phyloP scores from a whole-genome alignment of 2,888 invertebrate species.

The Tachina lurida region DNA sequence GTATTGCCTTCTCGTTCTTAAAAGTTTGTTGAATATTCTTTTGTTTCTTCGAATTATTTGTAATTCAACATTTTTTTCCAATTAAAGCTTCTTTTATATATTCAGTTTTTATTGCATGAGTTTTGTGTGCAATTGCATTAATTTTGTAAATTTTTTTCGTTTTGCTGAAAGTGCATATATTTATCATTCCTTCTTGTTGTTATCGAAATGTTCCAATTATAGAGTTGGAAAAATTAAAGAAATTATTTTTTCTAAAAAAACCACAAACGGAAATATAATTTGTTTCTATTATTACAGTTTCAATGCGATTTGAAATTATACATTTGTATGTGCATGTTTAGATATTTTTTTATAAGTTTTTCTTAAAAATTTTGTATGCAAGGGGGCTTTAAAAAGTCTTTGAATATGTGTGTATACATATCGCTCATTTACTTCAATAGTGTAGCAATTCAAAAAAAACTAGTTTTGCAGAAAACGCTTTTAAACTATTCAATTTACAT shows the following conservation, averaged over 20 bases:
- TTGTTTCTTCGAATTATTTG: constrained; percentile 53
- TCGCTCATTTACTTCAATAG: too few species aligned
- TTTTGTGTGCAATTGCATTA: constrained; percentile 75
- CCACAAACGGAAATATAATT: constrained; percentile 54
- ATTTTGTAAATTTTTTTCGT: constrained; percentile 64
- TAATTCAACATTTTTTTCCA: constrained; percentile 35
- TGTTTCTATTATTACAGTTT: constrained; percentile 31
- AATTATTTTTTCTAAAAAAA: constrained; percentile 46
- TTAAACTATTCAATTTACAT: too few species aligned
- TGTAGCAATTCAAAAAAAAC: too few species aligned
- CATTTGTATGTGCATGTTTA: constrained; percentile 1
- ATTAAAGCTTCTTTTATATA: constrained; percentile 11
- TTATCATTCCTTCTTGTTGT: constrained; percentile 68
- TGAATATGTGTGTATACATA: too few species aligned
- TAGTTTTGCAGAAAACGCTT: too few species aligned
- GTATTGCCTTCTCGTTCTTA: constrained; percentile 78
- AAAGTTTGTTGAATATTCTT: constrained; percentile 73
- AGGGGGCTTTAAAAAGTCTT: too few species aligned
- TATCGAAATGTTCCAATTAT: constrained; percentile 77
- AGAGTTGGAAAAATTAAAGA: constrained; percentile 52
- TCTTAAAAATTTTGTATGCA: not conserved
- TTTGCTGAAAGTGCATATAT: constrained; percentile 43
- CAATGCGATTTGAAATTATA: constrained; percentile 15
- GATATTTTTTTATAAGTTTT: constrained; percentile 6
- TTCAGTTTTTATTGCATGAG: constrained; percentile 43